phyloP scores from a whole-genome alignment of 53 echinoderm and acorn worm species.

The Luidia sarsii region DNA sequence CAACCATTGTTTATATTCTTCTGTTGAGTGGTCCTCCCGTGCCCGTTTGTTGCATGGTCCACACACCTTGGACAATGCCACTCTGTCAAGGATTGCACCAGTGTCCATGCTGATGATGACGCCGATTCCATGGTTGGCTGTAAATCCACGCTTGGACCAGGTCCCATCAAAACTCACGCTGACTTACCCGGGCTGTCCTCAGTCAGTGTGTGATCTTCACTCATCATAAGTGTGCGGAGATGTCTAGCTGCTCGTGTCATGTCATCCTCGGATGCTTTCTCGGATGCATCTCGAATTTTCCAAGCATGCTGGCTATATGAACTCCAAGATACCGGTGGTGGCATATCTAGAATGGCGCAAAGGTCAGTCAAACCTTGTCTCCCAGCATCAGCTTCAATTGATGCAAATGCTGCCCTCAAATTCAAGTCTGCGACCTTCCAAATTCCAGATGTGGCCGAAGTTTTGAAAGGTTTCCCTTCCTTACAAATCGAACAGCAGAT shows the following conservation, averaged over 20 bases:
- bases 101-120: constrained; percentile 2
- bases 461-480: no score
- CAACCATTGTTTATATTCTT: background rate
- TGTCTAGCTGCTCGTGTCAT: background rate
- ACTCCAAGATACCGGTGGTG: background rate
- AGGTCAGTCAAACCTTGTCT: no score
- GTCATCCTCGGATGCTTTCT: background rate
- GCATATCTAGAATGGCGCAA: no score
- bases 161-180: constrained; percentile 14
- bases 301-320: background rate
- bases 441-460: no score
- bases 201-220: background rate
- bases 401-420: no score
- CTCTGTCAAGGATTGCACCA: background rate
- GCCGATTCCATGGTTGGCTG: constrained; percentile 6
- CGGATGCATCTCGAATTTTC: background rate
- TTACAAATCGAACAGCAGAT: no score
- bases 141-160: constrained; percentile 8
- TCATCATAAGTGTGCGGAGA: background rate
- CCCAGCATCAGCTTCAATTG: no score
- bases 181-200: background rate
- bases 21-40: background rate
- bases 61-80: constrained; percentile 1
- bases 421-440: no score
- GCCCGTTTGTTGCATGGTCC: background rate